Evolutionary conservation across 2,113 vertebrate species (phyloP), one percentile per base, ranked within the genome.

Genomic region (Sprattus sprattus): DNA sequence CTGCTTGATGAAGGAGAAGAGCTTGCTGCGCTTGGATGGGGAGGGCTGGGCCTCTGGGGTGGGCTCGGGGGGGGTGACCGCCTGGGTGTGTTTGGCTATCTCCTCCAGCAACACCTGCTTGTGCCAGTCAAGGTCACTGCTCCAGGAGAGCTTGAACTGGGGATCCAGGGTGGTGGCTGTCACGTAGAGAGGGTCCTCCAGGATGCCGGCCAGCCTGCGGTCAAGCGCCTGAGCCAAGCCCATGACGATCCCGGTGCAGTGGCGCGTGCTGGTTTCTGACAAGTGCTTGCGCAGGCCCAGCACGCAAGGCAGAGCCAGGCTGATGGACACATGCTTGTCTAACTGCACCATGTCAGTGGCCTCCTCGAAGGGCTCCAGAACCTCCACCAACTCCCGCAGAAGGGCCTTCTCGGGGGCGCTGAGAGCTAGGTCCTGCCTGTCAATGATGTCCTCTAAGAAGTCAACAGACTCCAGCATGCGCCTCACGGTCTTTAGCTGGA

Each of bases 91-190:
- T 92, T 95, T 95, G 85, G 91, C 91, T 82, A 96, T 87, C 87
- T 96, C 95, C 82, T 94, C 93, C 83, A 95, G 85, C 45, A 96
- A 84, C 78, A 95, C 92, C 86, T 96, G 94, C 89, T 90, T 93
- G 90, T 96, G 95, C 94, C 94, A 95, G 81, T 95, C 95, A 0
- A 92, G 92, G 89, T 94, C 94, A 85, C 93, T 95, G 93, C 95
- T 96, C 95, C 95, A 96, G 1, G 95, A 94, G n/a, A 96, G 94
- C 87, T 96, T 96, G 87, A 96, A 96, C 92, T 96, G 95, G 11
- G 95, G 95, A 88, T 96, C 95, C 87, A 96, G 87, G 7, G 94
- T 94, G 83, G 95, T 95, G 87, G 94, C 95, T 10, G 93, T 94
- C 82, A 96, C 88, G 86, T 95, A 95, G 60, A 96, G 93, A 9